Evolutionary conservation across 2,888 invertebrate species (phyloP).

Genomic region (Folsomia candida): DNA sequence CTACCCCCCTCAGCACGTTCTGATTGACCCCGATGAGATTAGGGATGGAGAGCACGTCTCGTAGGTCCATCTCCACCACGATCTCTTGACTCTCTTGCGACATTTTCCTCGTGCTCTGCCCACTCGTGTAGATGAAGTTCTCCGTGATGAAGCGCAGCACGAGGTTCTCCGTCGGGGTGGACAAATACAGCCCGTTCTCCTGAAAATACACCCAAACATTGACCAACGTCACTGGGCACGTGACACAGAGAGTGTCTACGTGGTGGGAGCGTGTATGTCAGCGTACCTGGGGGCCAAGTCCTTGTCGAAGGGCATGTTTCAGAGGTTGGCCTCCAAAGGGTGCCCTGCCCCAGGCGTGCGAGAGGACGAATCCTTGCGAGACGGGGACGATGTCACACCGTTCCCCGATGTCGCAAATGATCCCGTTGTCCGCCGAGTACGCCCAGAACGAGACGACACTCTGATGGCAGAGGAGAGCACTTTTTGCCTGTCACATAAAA

Average conservation of each 20-base stretch:
- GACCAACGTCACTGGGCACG: neutral
- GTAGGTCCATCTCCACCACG: slow-evolving; percentile 49
- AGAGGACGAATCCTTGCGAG: slow-evolving; percentile 49
- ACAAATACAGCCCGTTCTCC: slow-evolving; percentile 50
- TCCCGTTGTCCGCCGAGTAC: slow-evolving; percentile 61
- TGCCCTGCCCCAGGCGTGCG: slow-evolving; percentile 45
- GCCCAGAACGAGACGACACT: slow-evolving; percentile 61
- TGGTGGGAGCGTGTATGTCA: no score
- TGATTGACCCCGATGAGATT: slow-evolving; percentile 50
- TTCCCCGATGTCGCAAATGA: slow-evolving; percentile 63
- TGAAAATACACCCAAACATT: no score
- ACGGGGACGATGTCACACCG: slow-evolving; percentile 52
- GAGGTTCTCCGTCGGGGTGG: slow-evolving; percentile 49
- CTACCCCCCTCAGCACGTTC: slow-evolving; percentile 50
- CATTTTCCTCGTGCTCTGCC: slow-evolving; percentile 35
- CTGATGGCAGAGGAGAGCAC: slow-evolving; percentile 55
- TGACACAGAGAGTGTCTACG: neutral
- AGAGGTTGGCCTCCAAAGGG: slow-evolving; percentile 44
- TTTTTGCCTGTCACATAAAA: slow-evolving; percentile 37
- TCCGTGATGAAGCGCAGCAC: slow-evolving; percentile 50
- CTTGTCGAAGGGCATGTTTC: slow-evolving; percentile 50
- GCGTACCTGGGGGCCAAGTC: slow-evolving; percentile 47
- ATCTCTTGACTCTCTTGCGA: slow-evolving; percentile 51
- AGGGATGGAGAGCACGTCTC: slow-evolving; percentile 48
- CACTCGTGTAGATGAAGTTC: slow-evolving; percentile 49